Conservation (phyloP, 2,888 invertebrate species). For the Disparrhopalites patrizii region DNA sequence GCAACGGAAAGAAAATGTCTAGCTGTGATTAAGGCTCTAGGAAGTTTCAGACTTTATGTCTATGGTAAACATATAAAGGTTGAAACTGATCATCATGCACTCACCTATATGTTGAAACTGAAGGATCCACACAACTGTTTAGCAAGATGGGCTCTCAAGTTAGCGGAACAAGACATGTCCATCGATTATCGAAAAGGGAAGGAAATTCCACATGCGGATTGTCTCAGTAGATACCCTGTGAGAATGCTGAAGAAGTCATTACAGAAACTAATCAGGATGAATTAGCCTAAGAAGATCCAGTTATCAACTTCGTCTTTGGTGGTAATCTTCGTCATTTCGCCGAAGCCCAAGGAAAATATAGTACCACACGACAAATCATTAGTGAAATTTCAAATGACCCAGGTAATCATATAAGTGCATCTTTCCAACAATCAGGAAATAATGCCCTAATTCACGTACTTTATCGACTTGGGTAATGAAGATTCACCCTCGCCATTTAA, state of each 20-base stretch:
- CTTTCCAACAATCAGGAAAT: neutral
- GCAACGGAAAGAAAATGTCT: conserved; percentile 53
- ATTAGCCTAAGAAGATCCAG: neutral
- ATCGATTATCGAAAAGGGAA: conserved; percentile 51
- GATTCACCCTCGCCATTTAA: too few species aligned
- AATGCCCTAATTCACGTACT: neutral
- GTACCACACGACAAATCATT: neutral
- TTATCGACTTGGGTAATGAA: conserved; percentile 1
- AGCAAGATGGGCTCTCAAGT: conserved; percentile 52
- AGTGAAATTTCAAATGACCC: too few species aligned
- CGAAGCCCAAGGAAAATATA: neutral
- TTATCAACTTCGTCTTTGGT: neutral
- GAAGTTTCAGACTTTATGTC: conserved; percentile 52
- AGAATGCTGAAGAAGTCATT: neutral
- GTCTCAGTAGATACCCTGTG: conserved; percentile 47
- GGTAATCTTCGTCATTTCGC: neutral
- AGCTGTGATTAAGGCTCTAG: conserved; percentile 50
- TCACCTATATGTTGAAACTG: conserved; percentile 53
- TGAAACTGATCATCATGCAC: conserved; percentile 53
- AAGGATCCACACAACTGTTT: conserved; percentile 52
- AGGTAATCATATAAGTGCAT: too few species aligned
- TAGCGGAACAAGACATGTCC: conserved; percentile 51
- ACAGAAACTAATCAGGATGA: neutral
- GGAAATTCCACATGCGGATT: conserved; percentile 51
- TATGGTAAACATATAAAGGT: conserved; percentile 50